Conservation (phyloP, 2,113 vertebrate species). For the Rhinolophus ferrumequinum region DNA sequence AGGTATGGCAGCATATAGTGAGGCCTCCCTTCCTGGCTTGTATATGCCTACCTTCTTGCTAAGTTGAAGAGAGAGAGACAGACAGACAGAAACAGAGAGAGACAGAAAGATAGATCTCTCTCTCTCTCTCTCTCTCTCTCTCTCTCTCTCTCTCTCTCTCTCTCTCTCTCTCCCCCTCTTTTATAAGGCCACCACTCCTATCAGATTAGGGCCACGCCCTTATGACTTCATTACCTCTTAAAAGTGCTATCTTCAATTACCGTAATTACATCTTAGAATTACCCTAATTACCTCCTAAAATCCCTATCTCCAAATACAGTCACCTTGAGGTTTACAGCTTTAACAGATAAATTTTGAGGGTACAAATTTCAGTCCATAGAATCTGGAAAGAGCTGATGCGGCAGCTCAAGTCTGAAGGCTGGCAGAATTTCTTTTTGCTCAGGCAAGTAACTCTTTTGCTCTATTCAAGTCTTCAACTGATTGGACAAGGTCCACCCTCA, state of each 20-base stretch:
- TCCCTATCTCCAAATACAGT: not conserved
- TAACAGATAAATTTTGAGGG: not conserved
- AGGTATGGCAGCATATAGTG: not conserved
- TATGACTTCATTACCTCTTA: not conserved
- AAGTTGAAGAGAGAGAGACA: not conserved
- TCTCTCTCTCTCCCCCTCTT: too few relatives aligned
- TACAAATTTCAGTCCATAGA: not conserved
- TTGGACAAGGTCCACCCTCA: not conserved
- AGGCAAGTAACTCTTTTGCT: not conserved
- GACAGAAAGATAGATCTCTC: too few relatives aligned
- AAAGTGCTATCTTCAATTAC: not conserved
- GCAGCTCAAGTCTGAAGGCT: not conserved
- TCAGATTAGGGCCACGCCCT: not conserved
- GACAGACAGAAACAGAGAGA: too few relatives aligned
- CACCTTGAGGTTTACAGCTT: not conserved
- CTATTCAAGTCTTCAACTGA: not conserved
- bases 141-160: too few relatives aligned
- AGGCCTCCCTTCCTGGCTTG: not conserved
- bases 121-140: too few relatives aligned
- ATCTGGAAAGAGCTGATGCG: not conserved
- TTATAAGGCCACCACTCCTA: not conserved
- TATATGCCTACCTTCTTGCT: not conserved
- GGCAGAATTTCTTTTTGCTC: not conserved
- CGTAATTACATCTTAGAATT: not conserved
- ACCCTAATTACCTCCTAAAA: not conserved